Percentiles rank a stretch among this genome's conserved stretches.
Conservation (phyloP, 2,113 vertebrate species). For the Diglossa brunneiventris region DNA sequence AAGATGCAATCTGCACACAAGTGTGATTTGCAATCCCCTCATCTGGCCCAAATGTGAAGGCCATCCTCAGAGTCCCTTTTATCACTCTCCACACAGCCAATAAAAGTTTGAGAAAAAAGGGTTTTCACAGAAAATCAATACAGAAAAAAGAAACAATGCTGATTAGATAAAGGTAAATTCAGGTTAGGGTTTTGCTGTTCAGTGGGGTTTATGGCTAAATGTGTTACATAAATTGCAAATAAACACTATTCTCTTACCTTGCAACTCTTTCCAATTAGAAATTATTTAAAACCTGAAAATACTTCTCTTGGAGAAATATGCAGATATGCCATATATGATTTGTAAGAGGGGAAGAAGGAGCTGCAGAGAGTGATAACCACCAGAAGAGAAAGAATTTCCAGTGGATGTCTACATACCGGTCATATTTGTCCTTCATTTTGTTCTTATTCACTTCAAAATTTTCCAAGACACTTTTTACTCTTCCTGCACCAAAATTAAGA, state of each 20-base stretch:
- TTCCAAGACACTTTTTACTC: conserved; percentile 77
- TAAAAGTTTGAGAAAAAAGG: neutral
- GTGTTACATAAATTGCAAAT: neutral
- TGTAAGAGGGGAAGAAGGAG: neutral
- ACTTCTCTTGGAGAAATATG: neutral
- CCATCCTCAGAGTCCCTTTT: neutral
- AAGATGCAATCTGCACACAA: neutral
- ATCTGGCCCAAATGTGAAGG: neutral
- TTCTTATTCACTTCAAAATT: conserved; percentile 87
- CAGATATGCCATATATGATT: neutral
- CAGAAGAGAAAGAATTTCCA: neutral
- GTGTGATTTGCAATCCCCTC: neutral
- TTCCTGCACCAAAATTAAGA: conserved; percentile 63
- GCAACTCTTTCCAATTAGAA: neutral
- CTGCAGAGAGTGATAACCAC: neutral
- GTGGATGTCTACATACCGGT: conserved; percentile 73
- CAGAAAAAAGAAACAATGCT: neutral
- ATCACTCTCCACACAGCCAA: neutral
- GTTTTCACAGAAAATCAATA: neutral
- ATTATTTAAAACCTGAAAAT: neutral
- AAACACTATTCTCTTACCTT: neutral
- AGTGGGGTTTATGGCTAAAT: neutral
- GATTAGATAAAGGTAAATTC: conserved; percentile 13
- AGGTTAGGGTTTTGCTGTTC: neutral
- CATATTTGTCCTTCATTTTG: conserved; percentile 84